These are phyloP conservation scores for Galagoides demidoff DNA, from an alignment of 2,797 vertebrate species.

Conservation along the genomic window DNA sequence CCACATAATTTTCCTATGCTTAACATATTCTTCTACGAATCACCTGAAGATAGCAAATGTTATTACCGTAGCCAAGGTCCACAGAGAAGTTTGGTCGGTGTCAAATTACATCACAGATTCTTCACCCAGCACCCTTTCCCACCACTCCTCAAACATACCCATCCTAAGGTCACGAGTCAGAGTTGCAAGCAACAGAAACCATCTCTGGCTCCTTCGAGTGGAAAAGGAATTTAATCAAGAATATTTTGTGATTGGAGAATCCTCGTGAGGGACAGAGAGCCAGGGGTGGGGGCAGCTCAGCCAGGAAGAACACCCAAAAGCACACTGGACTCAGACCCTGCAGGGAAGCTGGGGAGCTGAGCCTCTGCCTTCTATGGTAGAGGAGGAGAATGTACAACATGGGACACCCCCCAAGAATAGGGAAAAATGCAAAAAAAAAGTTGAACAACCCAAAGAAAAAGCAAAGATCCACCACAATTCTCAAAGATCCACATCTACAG, in stretches of 20 bases:
- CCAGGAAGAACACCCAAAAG: background rate
- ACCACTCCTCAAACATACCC: background rate
- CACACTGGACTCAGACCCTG: background rate
- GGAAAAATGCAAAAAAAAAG: background rate
- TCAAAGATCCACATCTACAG: background rate
- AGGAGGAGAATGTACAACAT: accelerated
- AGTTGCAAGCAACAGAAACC: background rate
- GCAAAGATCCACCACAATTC: accelerated
- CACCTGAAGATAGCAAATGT: background rate
- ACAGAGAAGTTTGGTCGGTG: background rate
- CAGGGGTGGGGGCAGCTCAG: no score
- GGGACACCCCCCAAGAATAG: background rate
- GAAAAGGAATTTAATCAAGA: background rate
- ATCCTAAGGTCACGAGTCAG: background rate
- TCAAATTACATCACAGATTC: background rate
- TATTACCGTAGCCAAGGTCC: background rate
- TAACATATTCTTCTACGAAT: background rate
- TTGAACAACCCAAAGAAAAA: background rate
- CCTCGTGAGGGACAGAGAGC: background rate
- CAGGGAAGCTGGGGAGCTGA: background rate
- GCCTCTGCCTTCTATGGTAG: background rate
- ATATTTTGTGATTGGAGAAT: background rate
- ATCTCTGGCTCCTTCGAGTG: background rate
- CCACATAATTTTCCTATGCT: background rate
- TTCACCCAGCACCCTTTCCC: background rate